phyloP scores from a whole-genome alignment of 2,888 invertebrate species.

The Eulithis prunata region DNA sequence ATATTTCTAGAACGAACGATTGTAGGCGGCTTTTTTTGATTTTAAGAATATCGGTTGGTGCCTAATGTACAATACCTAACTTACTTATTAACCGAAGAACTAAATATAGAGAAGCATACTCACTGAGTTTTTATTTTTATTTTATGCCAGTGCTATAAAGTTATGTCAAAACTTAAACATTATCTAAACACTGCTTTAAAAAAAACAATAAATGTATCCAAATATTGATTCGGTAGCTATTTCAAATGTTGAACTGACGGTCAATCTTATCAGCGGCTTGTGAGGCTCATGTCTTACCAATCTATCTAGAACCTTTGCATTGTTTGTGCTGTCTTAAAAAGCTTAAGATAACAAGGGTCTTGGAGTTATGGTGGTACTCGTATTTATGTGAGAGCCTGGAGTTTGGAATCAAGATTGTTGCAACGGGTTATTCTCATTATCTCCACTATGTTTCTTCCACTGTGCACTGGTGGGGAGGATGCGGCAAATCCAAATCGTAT shows the following conservation, averaged over 20 bases:
- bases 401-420: constrained; percentile 80
- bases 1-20: too few species aligned
- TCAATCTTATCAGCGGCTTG: constrained; percentile 66
- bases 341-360: constrained; percentile 51
- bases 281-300: constrained; percentile 58
- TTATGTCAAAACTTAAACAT: neutral
- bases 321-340: constrained; percentile 33
- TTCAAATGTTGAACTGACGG: constrained; percentile 73
- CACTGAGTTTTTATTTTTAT: too few species aligned
- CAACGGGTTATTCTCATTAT: constrained; percentile 55
- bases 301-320: constrained; percentile 47
- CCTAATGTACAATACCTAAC: neutral
- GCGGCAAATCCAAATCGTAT: too few species aligned
- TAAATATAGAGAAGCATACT: too few species aligned
- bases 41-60: too few species aligned
- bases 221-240: constrained; percentile 60
- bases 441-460: too few species aligned
- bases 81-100: too few species aligned
- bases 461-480: too few species aligned
- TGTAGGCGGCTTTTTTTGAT: too few species aligned
- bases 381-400: constrained; percentile 79
- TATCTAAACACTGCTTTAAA: neutral
- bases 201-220: constrained; percentile 7
- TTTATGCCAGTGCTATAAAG: too few species aligned
- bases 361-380: constrained; percentile 60